Conservation (phyloP, 2,888 invertebrate species). For the Heliconius hortense region DNA sequence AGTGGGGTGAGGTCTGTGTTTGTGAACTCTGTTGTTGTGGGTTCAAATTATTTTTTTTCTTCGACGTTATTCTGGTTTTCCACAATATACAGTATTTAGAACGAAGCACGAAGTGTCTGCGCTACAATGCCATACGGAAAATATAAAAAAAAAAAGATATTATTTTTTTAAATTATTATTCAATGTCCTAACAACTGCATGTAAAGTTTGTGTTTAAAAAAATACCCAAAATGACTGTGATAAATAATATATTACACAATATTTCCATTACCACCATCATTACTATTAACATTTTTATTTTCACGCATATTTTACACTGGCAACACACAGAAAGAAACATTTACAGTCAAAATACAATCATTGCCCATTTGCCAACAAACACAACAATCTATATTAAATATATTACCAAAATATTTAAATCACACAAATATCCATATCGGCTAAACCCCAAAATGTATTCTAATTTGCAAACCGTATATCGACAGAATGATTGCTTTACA, state of each 20-base stretch:
- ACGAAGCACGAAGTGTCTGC: too few relatives aligned
- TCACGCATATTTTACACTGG: background rate
- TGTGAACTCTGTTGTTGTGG: too few relatives aligned
- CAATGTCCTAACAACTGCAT: background rate
- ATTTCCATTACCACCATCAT: background rate
- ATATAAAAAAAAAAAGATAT: too few relatives aligned
- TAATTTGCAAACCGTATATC: slow-evolving; percentile 9
- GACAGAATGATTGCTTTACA: slow-evolving; percentile 9
- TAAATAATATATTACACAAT: background rate
- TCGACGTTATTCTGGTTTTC: background rate
- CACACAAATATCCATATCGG: background rate
- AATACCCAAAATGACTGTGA: background rate
- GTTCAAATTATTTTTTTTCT: background rate
- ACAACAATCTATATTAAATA: background rate
- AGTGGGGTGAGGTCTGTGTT: background rate
- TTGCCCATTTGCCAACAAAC: background rate
- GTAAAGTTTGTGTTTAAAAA: background rate
- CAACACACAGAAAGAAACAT: background rate
- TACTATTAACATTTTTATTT: background rate
- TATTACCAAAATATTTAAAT: slow-evolving; percentile 1
- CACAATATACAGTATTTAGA: too few relatives aligned
- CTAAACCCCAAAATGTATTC: background rate
- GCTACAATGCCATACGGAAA: too few relatives aligned
- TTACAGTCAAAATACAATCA: background rate
- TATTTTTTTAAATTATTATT: background rate